Evolutionary conservation across 2,888 invertebrate genomes (phyloP), one percentile per base, ranked within the genome.

Genomic region (Incurvaria masculella): DNA sequence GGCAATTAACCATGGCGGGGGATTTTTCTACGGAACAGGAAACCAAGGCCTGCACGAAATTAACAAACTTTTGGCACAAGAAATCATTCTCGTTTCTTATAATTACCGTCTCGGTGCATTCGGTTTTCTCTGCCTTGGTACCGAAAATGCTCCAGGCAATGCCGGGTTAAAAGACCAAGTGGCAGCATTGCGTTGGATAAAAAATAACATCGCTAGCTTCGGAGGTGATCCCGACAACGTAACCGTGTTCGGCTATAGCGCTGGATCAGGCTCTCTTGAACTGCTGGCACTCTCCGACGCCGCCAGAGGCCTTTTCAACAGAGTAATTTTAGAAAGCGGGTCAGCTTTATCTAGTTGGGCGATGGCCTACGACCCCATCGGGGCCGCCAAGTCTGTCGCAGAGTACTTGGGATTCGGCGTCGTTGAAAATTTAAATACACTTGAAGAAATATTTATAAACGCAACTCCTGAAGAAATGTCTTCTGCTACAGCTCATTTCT

Each of bases 151-250:
- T 16, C 52, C 52, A 11, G 52, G 52, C 10, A 52, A 52, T 18
- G 52, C 52, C 1, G 52, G 50, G 6, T 16, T 21, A 38, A 49
- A 43, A 33, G 49, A 46, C 39, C 46, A 49, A 42, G 45, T 49
- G 14, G n/a, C 33, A 5, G 19, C 44, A 39, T 11, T 39, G 19
- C n/a, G 39, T 6, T 47, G 47, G 47, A 66, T 79, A 0, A 74
- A 71, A 50, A 61, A 62, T 19, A 79, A 79, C 55, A 73, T 79
- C 43, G 50, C 58, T 8, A 62, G 59, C 8, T 79, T 79, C 48
- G 74, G 76, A 1, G 79, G 79, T 1, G 72, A 79, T 16, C 43
- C 47, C 18, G 42, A 42, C 11, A n/a, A 26, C n/a, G 42, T 47
- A 2, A 47, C 47, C 4, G 6, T 47, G 11, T 47, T 42, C 26